phyloP scores from a whole-genome alignment of 2,113 vertebrate genomes.

The Prolemur simus region DNA sequence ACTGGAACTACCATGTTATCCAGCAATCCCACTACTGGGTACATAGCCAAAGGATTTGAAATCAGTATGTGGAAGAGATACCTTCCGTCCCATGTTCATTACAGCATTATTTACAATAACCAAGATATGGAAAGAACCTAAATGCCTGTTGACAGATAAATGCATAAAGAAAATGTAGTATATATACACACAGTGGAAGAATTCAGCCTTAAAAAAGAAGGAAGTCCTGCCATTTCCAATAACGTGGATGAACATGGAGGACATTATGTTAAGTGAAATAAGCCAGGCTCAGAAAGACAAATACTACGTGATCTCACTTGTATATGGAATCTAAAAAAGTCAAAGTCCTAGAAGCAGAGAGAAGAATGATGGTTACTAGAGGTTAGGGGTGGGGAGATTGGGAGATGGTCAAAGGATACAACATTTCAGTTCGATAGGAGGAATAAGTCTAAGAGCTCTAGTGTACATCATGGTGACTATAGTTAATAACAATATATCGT shows the following conservation, averaged over 20 bases:
- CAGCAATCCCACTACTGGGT: not conserved
- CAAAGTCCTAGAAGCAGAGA: not conserved
- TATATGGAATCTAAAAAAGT: not conserved
- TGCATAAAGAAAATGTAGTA: not conserved
- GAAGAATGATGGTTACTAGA: not conserved
- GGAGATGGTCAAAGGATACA: not conserved
- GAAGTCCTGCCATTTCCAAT: not conserved
- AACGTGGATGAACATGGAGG: not conserved
- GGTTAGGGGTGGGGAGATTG: not conserved
- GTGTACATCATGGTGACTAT: not conserved
- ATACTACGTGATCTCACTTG: not conserved
- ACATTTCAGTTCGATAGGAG: not conserved
- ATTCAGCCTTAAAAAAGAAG: not conserved
- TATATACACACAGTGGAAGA: not conserved
- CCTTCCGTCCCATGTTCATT: not conserved
- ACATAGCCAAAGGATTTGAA: not conserved
- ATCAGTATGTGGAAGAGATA: not conserved
- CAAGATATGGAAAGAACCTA: not conserved
- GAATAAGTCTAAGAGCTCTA: not conserved
- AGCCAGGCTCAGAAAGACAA: not conserved
- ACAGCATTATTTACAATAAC: not conserved
- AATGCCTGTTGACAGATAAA: not conserved
- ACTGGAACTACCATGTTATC: not conserved
- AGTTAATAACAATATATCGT: not conserved
- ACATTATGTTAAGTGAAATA: not conserved